Percentiles rank a stretch among this genome's conserved stretches.
phyloP scores from a whole-genome alignment of 2,888 invertebrate species.

The Cryptus viduatorius region DNA sequence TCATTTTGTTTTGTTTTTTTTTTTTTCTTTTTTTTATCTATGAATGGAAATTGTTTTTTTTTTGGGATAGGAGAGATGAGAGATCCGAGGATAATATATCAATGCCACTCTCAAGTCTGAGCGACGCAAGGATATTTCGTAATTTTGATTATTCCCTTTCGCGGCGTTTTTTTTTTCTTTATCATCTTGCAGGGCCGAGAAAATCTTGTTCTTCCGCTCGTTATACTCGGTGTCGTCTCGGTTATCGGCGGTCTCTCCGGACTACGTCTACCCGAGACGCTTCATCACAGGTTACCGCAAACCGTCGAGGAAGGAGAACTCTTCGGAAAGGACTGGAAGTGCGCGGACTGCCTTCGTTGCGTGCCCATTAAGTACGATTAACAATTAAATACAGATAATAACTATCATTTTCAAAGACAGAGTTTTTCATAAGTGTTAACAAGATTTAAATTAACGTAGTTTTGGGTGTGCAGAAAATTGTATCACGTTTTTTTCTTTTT shows the following conservation, averaged over 20 bases:
- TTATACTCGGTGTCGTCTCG: constrained; percentile 93
- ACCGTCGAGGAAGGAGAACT: constrained; percentile 95
- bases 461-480: constrained; percentile 4
- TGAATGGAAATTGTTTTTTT: constrained; percentile 17
- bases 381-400: constrained; percentile 26
- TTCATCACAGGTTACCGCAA: constrained; percentile 93
- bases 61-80: constrained; percentile 8
- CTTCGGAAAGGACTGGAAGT: constrained; percentile 93
- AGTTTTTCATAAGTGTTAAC: constrained; percentile 8
- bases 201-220: constrained; percentile 92
- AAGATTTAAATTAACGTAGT: constrained; percentile 14
- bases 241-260: constrained; percentile 93
- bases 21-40: constrained; percentile 10
- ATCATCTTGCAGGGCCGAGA: constrained; percentile 90
- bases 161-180: not conserved
- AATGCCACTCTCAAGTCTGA: not conserved
- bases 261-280: constrained; percentile 93
- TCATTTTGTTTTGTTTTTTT: constrained; percentile 13
- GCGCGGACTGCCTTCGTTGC: constrained; percentile 91
- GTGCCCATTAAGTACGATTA: constrained; percentile 88
- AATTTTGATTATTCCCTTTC: constrained; percentile 6
- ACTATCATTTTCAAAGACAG: constrained; percentile 6
- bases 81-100: constrained; percentile 38
- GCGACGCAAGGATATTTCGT: constrained; percentile 17
- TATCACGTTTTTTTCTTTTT: not conserved